These are phyloP conservation scores for Chaetodon auriga DNA, from an alignment of 2,113 vertebrate genomes.

Conservation along the genomic window DNA sequence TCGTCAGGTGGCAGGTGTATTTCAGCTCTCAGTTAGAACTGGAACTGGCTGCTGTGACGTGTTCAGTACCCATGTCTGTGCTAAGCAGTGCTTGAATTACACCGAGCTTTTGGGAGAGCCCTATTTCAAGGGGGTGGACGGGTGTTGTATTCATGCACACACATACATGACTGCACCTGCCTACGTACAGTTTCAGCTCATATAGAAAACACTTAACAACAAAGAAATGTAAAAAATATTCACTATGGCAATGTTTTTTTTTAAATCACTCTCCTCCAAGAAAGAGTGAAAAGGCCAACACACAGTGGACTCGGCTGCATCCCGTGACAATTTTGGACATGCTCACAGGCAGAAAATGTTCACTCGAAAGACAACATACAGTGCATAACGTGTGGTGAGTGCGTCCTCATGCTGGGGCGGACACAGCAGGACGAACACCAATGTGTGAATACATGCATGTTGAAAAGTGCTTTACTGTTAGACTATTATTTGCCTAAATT, in stretches of 20 bases:
- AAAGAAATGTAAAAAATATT: not conserved
- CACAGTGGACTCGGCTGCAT: not conserved
- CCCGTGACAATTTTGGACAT: not conserved
- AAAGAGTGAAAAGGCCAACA: not conserved
- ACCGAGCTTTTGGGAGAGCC: too few species aligned
- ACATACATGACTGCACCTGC: not conserved
- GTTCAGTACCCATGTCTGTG: not conserved
- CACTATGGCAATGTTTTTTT: too few species aligned
- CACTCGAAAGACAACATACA: not conserved
- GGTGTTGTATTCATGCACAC: too few species aligned
- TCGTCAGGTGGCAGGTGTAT: constrained; percentile 3
- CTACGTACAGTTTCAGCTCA: not conserved
- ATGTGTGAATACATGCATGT: not conserved
- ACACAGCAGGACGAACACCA: not conserved
- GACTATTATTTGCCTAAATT: not conserved
- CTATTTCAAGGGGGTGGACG: too few species aligned
- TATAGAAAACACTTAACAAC: not conserved
- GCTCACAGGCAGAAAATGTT: not conserved
- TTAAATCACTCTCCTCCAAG: too few species aligned
- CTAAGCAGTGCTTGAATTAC: too few species aligned
- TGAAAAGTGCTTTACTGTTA: not conserved
- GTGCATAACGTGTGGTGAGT: not conserved
- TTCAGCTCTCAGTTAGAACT: not conserved
- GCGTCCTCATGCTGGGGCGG: not conserved
- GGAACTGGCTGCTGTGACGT: not conserved